Conservation (phyloP, 2,113 vertebrate species). For the Dromas ardeola region DNA sequence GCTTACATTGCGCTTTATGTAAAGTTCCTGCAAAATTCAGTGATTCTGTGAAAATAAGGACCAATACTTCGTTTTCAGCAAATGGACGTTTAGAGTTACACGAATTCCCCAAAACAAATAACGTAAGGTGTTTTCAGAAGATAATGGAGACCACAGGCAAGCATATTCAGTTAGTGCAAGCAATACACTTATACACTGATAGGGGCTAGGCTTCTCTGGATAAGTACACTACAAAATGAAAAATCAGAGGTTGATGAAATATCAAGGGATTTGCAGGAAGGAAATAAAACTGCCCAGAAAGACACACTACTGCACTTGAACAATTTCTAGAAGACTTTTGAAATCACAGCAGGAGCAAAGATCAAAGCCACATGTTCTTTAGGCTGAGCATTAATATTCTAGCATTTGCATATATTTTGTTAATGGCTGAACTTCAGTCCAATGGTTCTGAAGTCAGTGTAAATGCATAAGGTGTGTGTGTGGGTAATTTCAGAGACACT, state of each 20-base stretch:
- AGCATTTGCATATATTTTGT: neutral
- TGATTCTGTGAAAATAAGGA: neutral
- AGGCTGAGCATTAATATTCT: neutral
- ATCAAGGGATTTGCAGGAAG: neutral
- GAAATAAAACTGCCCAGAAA: neutral
- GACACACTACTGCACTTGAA: neutral
- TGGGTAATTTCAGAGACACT: neutral
- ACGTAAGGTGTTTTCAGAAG: neutral
- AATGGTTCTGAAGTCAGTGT: neutral
- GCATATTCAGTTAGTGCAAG: neutral
- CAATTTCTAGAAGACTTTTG: neutral
- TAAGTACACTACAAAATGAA: neutral
- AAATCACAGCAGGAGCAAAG: neutral
- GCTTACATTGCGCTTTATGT: neutral
- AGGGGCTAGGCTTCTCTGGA: neutral
- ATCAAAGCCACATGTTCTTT: neutral
- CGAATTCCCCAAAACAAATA: neutral
- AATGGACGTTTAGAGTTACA: neutral
- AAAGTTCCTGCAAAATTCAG: neutral
- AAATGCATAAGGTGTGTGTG: neutral
- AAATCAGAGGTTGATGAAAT: neutral
- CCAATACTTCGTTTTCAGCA: neutral
- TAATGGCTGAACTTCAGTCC: neutral
- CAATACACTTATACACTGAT: neutral
- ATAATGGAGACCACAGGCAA: neutral